Percentiles rank a stretch among this genome's conserved stretches.
Conservation (phyloP, 1,140 invertebrate genomes). For the Drosophila mayri region DNA sequence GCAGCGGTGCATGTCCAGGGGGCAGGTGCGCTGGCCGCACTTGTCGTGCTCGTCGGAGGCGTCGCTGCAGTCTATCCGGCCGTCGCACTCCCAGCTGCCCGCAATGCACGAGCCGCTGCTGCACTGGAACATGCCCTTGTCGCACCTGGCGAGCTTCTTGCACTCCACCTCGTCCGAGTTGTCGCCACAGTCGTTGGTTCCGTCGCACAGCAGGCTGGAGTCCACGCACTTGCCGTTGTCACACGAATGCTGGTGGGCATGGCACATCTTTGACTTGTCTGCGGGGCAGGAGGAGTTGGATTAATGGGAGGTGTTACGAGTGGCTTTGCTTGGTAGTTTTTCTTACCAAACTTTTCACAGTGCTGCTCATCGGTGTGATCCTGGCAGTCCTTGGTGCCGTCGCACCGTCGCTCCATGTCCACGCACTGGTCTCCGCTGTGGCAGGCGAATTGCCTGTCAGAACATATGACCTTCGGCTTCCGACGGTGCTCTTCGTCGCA, state of each 20-base stretch:
- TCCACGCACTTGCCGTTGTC: constrained; percentile 92
- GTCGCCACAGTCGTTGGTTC: constrained; percentile 88
- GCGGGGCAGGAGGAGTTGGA: background rate
- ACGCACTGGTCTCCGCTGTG: constrained; percentile 85
- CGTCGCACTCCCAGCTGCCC: constrained; percentile 90
- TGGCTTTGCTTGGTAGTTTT: no score
- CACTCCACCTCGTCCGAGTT: constrained; percentile 89
- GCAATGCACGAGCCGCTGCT: constrained; percentile 89
- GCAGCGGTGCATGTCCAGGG: constrained; percentile 84
- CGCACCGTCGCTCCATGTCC: constrained; percentile 87
- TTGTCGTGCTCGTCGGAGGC: constrained; percentile 89
- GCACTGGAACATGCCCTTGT: constrained; percentile 85
- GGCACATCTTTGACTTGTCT: constrained; percentile 84
- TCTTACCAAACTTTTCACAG: constrained; percentile 85
- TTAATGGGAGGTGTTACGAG: background rate
- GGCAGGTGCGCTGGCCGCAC: constrained; percentile 85
- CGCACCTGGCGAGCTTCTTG: constrained; percentile 76
- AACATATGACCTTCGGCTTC: constrained; percentile 85
- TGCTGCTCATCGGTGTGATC: constrained; percentile 91
- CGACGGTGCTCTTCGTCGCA: constrained; percentile 85
- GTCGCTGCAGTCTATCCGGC: constrained; percentile 89
- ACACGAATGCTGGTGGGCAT: constrained; percentile 91
- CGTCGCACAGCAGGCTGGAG: constrained; percentile 88
- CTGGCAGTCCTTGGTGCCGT: constrained; percentile 90
- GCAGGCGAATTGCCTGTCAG: constrained; percentile 87